Base-by-base conservation (phyloP, 2,888 invertebrate genomes). In the Podotricha telesiphe region DNA sequence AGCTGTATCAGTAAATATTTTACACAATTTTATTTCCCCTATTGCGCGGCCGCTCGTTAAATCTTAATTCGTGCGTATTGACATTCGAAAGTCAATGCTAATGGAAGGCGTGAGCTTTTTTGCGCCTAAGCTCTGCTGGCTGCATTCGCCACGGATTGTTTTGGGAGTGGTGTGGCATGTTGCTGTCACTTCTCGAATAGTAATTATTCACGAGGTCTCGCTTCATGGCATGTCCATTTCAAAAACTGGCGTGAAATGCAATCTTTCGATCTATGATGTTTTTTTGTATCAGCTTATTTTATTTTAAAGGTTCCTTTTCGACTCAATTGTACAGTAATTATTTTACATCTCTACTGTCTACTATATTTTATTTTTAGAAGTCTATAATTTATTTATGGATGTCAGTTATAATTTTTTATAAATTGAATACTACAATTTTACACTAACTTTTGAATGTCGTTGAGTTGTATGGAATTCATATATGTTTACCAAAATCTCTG, bases 11-110 rank as follows among this genome's bases (percentile, higher is more conserved):
- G 63, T 45, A 63, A 68, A 64, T 61, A 68, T 66, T 59, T 48
- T 19, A 13, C 3, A 28, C 62, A 69, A 22, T 67, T 67, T 69
- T 70, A 65, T 64, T 65, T 45, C 50, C 42, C 40, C 42, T 22
- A 19, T 40, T 11, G 67, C 48, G 61, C 73, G 80, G 75, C 79
- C 82, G 82, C 85, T 82, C 79, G 83, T 83, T 81, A 85, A 86
- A 86, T 85, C 82, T 85, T 87, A 88, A 89, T 87, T 86, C 89
- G 89, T 90, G 91, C 89, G 89, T 89, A 89, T 88, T 88, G 90
- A 88, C 90, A 86, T 88, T 87, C 81, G 86, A 87, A 88, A 89
- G 88, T 86, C 86, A 83, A 82, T 79, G 84, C 80, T 90, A 91
- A 91, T 92, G 90, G 90, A 86, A 81, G 86, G 82, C 87, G 85